Evolutionary conservation across 2,797 vertebrate species (phyloP), one percentile per base, ranked within the genome.

Genomic region (Danio aesculapii): DNA sequence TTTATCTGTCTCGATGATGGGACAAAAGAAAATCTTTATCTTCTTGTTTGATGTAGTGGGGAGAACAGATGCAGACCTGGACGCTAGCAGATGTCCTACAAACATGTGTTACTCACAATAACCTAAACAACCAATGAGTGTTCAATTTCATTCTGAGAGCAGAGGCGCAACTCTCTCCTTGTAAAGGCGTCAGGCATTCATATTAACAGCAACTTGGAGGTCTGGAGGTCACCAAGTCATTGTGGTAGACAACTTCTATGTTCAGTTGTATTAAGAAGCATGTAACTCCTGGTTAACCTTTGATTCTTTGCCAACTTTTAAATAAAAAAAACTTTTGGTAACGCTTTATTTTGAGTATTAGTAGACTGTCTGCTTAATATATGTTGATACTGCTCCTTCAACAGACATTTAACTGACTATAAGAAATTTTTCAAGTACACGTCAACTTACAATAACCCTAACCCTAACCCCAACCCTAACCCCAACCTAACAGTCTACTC

Each of bases 51-150:
- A 81, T 66, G 11, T 55, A 69, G 70, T 66, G 14, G 70, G 30
- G 17, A 55, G 63, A 63, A 68, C 63, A 79, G 72, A 75, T 84
- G 53, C 71, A 21, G 64, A 67, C 49, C 49, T 50, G 76, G 62
- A 17, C 19, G 12, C 47, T 17, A 67, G 70, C 70, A 74, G 58
- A 63, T 77, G 64, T 82, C 75, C 61, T 41, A 64, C 74, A 72
- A 79, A 47, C 64, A 57, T 39, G n/a, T 59, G 77, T 75, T 79
- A 68, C 70, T 49, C 59, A 69, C n/a, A n/a, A 61, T 49, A 62
- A 69, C 55, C 21, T 52, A 39, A 81, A 82, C 49, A 76, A 69
- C 55, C 57, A 62, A 13, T 57, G 47, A 66, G 81, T 74, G 53
- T 66, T 71, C 10, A 6, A 39, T 53, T 67, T 79, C 72, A 47